Conservation (phyloP, 2,888 invertebrate species). For the Heliconius erato region DNA sequence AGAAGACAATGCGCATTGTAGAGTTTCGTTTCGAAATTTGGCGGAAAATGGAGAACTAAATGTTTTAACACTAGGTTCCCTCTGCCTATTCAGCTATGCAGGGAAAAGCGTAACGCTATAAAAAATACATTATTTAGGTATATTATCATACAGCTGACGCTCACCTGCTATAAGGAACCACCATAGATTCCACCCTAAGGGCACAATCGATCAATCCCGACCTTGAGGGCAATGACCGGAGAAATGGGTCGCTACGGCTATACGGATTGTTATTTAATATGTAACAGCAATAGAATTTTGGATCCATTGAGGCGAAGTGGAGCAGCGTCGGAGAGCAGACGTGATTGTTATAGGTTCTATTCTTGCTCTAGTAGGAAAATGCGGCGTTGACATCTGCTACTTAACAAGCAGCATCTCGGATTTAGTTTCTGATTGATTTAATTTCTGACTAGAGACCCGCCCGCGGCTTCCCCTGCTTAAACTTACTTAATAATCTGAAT, state of each 20-base stretch:
- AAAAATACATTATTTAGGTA: background rate
- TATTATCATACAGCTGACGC: background rate
- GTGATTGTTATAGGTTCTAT: too few species aligned
- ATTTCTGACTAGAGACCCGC: too few species aligned
- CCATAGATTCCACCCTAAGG: slow-evolving; percentile 32
- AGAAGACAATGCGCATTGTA: background rate
- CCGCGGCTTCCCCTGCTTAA: too few species aligned
- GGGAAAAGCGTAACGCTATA: background rate
- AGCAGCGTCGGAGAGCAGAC: too few species aligned
- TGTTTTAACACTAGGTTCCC: background rate
- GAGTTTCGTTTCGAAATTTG: background rate
- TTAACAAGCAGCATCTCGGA: background rate
- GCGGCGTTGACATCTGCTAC: background rate
- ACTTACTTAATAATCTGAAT: too few species aligned
- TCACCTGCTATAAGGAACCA: slow-evolving; percentile 20
- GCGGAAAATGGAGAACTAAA: background rate
- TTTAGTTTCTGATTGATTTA: too few species aligned
- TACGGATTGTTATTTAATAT: background rate
- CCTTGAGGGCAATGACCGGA: slow-evolving; percentile 70
- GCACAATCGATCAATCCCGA: slow-evolving; percentile 61
- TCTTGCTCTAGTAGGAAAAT: background rate
- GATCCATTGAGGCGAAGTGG: too few species aligned
- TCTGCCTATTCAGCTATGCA: background rate
- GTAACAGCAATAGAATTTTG: background rate
- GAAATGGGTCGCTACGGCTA: slow-evolving; percentile 62